A percentile compares a stretch with the other conserved stretches of the same genome.
These are phyloP conservation scores for Ctenomys sociabilis DNA, from an alignment of 2,113 vertebrate species.

Conservation along the genomic window DNA sequence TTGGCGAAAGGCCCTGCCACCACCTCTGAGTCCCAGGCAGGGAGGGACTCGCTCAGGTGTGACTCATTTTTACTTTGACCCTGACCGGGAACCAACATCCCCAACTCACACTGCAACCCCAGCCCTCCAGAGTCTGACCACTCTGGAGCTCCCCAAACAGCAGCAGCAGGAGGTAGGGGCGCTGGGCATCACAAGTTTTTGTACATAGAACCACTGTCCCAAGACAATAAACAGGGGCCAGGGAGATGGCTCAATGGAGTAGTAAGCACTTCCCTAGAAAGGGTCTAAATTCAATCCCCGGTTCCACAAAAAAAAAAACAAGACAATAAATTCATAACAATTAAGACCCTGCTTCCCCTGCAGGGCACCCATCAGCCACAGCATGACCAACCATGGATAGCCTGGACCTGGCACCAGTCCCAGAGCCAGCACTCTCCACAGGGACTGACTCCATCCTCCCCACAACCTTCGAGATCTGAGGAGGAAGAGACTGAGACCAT, in stretches of 20 bases:
- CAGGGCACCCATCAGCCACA: background rate
- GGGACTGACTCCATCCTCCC: too few relatives aligned
- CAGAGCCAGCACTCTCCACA: background rate
- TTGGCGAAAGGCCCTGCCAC: background rate
- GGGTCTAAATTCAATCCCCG: too few relatives aligned
- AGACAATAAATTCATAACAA: background rate
- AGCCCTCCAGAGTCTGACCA: fast-evolving
- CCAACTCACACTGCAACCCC: background rate
- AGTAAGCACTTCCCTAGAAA: too few relatives aligned
- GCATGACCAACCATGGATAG: background rate
- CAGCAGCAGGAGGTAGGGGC: background rate
- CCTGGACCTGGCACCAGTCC: background rate
- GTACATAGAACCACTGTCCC: background rate
- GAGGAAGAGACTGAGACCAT: background rate
- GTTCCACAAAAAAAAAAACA: too few relatives aligned
- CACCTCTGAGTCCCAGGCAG: background rate
- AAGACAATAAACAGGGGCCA: too few relatives aligned
- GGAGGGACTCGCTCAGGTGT: background rate
- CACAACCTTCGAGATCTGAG: background rate
- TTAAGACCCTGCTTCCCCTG: background rate
- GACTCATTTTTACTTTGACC: background rate
- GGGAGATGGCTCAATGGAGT: too few relatives aligned
- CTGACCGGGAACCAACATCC: background rate
- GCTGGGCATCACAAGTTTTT: background rate
- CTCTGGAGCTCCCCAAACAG: background rate